phyloP scores from a whole-genome alignment of 1,140 invertebrate species.

The Ostrea denselamellosa region DNA sequence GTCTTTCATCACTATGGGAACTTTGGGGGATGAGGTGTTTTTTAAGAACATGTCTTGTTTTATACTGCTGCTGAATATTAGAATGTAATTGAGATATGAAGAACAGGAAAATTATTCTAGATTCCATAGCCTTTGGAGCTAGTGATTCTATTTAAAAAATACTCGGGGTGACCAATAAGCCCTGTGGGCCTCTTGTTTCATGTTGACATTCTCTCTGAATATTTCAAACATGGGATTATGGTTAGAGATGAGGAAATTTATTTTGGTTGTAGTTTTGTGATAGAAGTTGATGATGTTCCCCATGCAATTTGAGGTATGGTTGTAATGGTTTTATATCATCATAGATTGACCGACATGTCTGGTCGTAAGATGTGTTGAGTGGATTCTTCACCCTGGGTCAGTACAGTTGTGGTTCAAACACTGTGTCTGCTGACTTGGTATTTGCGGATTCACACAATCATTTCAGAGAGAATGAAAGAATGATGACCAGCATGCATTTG shows the following conservation, averaged over 20 bases:
- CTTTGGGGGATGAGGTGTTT: no score
- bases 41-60: no score
- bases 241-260: no score
- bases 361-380: neutral
- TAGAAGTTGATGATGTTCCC: neutral
- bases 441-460: neutral
- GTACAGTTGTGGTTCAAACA: slow-evolving; percentile 28
- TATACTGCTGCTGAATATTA: no score
- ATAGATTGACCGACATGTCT: neutral
- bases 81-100: no score
- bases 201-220: no score
- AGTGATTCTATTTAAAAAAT: no score
- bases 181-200: no score
- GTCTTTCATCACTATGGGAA: no score
- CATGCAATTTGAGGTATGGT: neutral
- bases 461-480: neutral
- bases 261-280: neutral
- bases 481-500: neutral
- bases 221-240: neutral
- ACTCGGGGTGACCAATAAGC: no score
- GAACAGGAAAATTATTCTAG: no score
- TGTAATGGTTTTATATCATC: slow-evolving; percentile 3
- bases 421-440: neutral
- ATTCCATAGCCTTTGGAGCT: no score
- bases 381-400: slow-evolving; percentile 18